A percentile compares a stretch with the other conserved stretches of the same genome.
Evolutionary conservation across 2,888 invertebrate genomes (phyloP).

Genomic region (Drosophila mulleri): DNA sequence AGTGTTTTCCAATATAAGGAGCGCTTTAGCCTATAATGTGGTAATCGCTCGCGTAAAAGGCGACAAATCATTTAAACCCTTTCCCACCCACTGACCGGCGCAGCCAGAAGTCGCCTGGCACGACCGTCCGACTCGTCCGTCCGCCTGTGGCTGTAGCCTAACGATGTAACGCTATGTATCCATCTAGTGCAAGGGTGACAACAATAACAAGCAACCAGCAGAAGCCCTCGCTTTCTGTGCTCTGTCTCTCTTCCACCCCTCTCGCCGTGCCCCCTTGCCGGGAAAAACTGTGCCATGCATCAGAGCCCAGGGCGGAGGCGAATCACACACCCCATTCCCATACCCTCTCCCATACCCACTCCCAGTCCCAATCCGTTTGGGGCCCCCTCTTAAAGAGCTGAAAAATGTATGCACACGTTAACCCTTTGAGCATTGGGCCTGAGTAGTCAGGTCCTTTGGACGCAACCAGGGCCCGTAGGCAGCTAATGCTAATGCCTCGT

Average conservation of each 20-base stretch:
- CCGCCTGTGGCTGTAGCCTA: constrained; percentile 31
- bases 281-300: constrained; percentile 19
- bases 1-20: constrained; percentile 79
- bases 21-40: constrained; percentile 82
- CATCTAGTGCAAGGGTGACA: constrained; percentile 69
- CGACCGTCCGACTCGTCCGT: background rate
- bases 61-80: constrained; percentile 83
- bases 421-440: constrained; percentile 68
- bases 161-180: constrained; percentile 40
- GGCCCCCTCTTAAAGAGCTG: constrained; percentile 20
- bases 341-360: background rate
- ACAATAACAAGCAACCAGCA: constrained; percentile 44
- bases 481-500: constrained; percentile 62
- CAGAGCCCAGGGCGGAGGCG: constrained; percentile 27
- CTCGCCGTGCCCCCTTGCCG: background rate
- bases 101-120: constrained; percentile 4
- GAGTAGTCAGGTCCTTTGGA: constrained; percentile 32
- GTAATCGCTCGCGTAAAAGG: constrained; percentile 84
- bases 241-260: background rate
- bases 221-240: constrained; percentile 1
- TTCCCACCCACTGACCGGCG: constrained; percentile 40
- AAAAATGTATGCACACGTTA: constrained; percentile 71
- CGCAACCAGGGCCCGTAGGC: constrained; percentile 53
- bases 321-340: constrained; percentile 21
- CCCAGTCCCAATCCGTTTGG: constrained; percentile 2